These are phyloP conservation scores for Gallinago jamesoni DNA, from an alignment of 2,113 vertebrate genomes.

Conservation along the genomic window DNA sequence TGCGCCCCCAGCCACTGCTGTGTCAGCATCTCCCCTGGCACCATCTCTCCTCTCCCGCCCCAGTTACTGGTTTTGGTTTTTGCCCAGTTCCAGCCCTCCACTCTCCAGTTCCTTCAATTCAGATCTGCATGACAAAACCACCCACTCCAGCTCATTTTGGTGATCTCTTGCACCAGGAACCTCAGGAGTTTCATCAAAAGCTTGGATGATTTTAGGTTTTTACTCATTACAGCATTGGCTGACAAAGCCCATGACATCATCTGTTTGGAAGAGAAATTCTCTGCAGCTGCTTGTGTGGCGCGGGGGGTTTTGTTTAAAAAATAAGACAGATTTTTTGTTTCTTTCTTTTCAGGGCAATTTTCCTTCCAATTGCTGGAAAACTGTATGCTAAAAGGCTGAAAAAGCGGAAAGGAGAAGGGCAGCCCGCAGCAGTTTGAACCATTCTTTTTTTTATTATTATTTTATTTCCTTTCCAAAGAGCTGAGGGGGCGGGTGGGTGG, in stretches of 20 bases:
- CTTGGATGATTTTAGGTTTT: conserved; percentile 15
- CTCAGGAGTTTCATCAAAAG: conserved; percentile 18
- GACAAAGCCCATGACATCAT: conserved; percentile 63
- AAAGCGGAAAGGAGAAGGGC: conserved; percentile 26
- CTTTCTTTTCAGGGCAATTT: conserved; percentile 58
- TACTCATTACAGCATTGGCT: conserved; percentile 40
- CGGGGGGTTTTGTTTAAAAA: background rate
- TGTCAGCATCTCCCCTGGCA: accelerated
- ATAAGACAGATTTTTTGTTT: conserved; percentile 42
- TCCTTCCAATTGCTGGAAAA: conserved; percentile 29
- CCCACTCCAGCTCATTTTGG: background rate
- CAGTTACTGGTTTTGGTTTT: background rate
- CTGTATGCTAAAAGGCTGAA: background rate
- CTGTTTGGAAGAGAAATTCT: conserved; percentile 42
- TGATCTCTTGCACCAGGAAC: background rate
- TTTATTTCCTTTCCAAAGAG: conserved; percentile 1
- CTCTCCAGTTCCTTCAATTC: background rate
- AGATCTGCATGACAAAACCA: background rate
- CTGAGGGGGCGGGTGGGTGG: background rate
- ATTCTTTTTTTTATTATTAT: background rate
- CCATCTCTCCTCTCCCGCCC: background rate
- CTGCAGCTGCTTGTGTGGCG: conserved; percentile 53
- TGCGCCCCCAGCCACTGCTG: background rate
- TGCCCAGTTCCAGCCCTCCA: background rate
- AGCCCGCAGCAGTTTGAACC: background rate